Base-by-base conservation (phyloP, 2,797 vertebrate genomes). In the Buceros bicornis region DNA sequence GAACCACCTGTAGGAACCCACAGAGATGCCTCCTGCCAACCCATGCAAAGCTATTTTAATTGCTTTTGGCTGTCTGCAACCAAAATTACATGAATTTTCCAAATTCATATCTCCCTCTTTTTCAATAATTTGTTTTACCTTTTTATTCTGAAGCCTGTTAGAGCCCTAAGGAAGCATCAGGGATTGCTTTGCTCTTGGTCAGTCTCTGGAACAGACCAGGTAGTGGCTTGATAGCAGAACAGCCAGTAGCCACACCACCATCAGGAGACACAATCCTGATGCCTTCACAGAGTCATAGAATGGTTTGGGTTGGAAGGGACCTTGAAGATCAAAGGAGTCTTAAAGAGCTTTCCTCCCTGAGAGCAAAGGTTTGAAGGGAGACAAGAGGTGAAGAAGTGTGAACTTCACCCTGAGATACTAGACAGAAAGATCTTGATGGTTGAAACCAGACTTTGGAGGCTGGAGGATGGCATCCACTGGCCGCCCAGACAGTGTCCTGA, bases 241-340 rank as follows among this genome's bases (percentile, higher is more conserved):
- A 47, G 16, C 26, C 57, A 2, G 2, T 7, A 37, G 45, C 28
- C 5, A 8, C 19, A 18, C 0, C 2, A 1, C 1, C 1, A 8
- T 42, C 16, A 4, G 37, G 40, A 48, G 16, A 6, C 18, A 8
- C 25, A 7, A 15, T 64, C 42, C 58, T 20, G 21, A 2, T 57
- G 48, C 64, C 64, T 76, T 21, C 40, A 24, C 13, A 42, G 29
- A 10, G 15, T 14, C 29, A n/a, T 45, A 21, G 62, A 17, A 22
- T n/a, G 43, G 20, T 45, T 65, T 47, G 31, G 62, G 29, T 25
- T 47, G 43, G 29, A 66, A 47, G 43, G 29, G 31, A 15, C 25
- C 13, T 62, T 42, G 16, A 42, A 62, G 3, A 16, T 31, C 29
- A n/a, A 20, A 43, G 42, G 21, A 13, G 22, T 29, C 13, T 64